Conservation (phyloP, 2,113 vertebrate genomes). For the Alethe diademata region DNA sequence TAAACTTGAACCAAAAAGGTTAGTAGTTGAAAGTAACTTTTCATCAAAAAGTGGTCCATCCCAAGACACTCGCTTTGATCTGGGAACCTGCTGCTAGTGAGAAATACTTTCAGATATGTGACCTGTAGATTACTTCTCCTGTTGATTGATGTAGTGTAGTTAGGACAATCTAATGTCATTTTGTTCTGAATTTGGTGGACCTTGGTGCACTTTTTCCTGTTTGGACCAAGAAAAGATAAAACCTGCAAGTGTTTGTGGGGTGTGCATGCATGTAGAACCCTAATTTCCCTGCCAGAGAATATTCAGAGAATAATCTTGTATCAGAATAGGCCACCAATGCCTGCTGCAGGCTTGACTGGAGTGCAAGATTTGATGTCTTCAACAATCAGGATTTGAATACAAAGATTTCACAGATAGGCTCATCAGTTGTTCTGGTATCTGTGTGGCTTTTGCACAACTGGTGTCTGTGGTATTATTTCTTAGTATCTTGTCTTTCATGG, state of each 20-base stretch:
- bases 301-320: background rate
- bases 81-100: background rate
- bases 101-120: background rate
- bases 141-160: background rate
- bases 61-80: background rate
- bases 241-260: background rate
- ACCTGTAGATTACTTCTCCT: background rate
- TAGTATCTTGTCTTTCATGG: background rate
- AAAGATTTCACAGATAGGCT: background rate
- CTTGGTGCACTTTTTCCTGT: background rate
- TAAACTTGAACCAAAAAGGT: constrained; percentile 96
- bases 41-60: background rate
- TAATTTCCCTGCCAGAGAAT: background rate
- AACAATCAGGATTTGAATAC: background rate
- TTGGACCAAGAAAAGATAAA: background rate
- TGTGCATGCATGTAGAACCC: background rate
- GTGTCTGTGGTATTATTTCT: background rate
- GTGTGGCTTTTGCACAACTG: background rate
- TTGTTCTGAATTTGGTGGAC: background rate
- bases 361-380: background rate
- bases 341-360: background rate
- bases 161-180: background rate
- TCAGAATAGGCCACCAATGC: background rate
- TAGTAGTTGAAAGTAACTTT: background rate
- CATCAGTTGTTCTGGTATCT: background rate